Evolutionary conservation across 2,797 vertebrate species (phyloP).

Genomic region (Hemitrygon akajei): DNA sequence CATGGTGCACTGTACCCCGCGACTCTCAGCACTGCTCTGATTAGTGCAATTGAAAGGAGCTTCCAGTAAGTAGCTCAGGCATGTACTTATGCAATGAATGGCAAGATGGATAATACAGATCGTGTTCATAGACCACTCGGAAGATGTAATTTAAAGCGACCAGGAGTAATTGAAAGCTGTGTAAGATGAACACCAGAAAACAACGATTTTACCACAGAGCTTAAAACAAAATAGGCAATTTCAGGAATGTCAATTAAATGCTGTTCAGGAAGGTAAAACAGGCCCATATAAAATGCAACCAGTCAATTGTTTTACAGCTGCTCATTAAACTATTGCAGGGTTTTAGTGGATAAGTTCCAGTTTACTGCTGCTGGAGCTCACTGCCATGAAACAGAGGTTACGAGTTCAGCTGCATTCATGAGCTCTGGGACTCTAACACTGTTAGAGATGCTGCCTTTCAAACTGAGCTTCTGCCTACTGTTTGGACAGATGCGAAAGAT

Average conservation of each 20-base stretch:
- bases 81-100: background rate
- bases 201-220: background rate
- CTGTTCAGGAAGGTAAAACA: background rate
- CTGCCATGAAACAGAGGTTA: no score
- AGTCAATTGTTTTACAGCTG: background rate
- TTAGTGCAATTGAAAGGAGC: background rate
- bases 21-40: background rate
- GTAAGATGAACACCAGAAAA: background rate
- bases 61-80: background rate
- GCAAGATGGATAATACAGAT: background rate
- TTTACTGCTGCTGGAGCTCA: background rate
- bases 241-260: background rate
- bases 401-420: no score
- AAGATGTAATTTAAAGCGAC: background rate
- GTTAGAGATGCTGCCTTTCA: background rate
- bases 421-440: background rate
- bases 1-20: background rate
- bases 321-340: no score
- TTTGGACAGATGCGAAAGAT: no score
- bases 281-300: background rate
- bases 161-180: background rate
- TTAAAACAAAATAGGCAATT: background rate
- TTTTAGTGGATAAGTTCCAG: background rate
- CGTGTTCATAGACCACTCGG: background rate
- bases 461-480: no score